phyloP scores from a whole-genome alignment of 2,113 vertebrate genomes.

The Nymphicus hollandicus region DNA sequence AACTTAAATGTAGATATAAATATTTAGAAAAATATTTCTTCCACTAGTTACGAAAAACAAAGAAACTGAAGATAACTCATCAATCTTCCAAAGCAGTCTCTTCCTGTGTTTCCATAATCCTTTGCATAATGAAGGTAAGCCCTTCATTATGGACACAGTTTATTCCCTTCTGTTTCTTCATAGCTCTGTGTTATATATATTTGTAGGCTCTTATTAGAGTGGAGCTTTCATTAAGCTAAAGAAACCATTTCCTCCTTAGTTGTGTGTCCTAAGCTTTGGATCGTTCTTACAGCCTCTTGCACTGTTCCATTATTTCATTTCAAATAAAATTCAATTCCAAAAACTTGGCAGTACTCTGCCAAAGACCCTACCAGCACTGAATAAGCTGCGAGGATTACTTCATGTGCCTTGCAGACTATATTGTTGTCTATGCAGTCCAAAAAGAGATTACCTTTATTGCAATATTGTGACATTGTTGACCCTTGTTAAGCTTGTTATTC shows the following conservation, averaged over 20 bases:
- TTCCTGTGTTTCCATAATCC: not conserved
- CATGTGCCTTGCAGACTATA: not conserved
- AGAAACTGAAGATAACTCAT: not conserved
- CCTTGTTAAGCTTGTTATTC: not conserved
- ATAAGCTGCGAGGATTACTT: not conserved
- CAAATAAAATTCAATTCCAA: not conserved
- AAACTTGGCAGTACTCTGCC: not conserved
- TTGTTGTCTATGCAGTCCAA: not conserved
- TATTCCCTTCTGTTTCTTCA: not conserved
- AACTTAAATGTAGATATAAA: not conserved
- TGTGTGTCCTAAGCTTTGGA: not conserved
- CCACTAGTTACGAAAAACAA: not conserved
- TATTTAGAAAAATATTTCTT: not conserved
- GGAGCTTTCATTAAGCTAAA: not conserved
- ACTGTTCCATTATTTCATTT: not conserved
- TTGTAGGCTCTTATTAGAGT: not conserved
- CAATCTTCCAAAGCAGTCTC: not conserved
- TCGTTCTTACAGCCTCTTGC: not conserved
- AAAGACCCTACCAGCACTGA: not conserved
- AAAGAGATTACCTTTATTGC: not conserved
- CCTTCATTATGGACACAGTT: not conserved
- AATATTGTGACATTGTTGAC: constrained; percentile 9
- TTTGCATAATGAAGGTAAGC: not conserved
- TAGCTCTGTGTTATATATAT: not conserved
- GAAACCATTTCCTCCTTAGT: not conserved